Evolutionary conservation across 2,797 vertebrate species (phyloP).

Genomic region (Peromyscus attwateri): DNA sequence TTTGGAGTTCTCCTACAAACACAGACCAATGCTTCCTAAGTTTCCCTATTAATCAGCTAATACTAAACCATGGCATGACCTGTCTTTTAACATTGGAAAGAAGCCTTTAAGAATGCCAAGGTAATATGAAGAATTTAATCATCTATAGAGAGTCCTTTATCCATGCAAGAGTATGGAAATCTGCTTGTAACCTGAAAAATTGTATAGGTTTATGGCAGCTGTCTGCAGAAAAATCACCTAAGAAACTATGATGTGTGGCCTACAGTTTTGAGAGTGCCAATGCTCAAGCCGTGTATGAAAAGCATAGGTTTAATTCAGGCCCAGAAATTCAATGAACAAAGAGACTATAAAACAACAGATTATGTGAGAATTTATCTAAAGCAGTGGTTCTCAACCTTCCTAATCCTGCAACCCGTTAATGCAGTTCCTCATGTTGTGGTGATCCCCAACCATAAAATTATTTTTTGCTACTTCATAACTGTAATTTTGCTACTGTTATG

Average conservation of each 20-base stretch:
- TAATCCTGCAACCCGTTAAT: background rate
- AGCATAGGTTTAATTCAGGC: background rate
- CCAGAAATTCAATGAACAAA: background rate
- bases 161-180: background rate
- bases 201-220: background rate
- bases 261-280: too few species aligned
- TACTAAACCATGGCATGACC: background rate
- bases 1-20: background rate
- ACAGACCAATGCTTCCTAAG: background rate
- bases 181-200: background rate
- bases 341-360: background rate
- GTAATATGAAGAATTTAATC: background rate
- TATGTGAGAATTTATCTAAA: background rate
- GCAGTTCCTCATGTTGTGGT: background rate
- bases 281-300: background rate
- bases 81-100: background rate
- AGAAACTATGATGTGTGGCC: background rate
- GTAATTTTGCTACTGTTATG: background rate
- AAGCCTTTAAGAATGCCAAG: background rate
- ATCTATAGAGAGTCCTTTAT: background rate
- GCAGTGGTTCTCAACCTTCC: background rate
- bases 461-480: background rate
- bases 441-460: background rate
- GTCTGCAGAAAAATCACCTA: background rate
- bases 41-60: background rate